A percentile compares a stretch with the other conserved stretches of the same genome.
Conservation (phyloP, 1,140 invertebrate genomes). For the Brachionus koreanus region DNA sequence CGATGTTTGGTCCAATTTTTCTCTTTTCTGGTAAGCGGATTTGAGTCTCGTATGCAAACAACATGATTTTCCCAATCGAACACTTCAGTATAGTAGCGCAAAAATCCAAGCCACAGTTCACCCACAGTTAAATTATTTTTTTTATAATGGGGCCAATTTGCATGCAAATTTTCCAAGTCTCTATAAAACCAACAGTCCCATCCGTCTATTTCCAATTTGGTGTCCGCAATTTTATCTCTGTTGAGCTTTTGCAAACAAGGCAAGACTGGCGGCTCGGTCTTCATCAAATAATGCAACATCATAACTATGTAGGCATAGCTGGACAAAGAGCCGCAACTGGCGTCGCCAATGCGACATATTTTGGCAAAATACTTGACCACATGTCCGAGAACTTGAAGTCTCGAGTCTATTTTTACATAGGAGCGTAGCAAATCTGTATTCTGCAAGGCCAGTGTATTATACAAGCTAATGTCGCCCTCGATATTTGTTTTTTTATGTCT, state of each 20-base stretch:
- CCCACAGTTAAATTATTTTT: slow-evolving; percentile 61
- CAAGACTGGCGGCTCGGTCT: slow-evolving; percentile 63
- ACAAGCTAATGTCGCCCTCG: slow-evolving; percentile 66
- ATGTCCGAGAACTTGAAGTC: slow-evolving; percentile 63
- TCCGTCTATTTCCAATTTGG: slow-evolving; percentile 57
- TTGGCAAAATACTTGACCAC: slow-evolving; percentile 65
- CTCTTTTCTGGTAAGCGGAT: slow-evolving; percentile 60
- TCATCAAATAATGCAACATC: slow-evolving; percentile 65
- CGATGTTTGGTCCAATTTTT: slow-evolving; percentile 64
- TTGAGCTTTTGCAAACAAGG: slow-evolving; percentile 62
- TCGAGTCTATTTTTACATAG: slow-evolving; percentile 62
- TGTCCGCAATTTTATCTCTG: slow-evolving; percentile 46
- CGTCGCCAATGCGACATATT: slow-evolving; percentile 65
- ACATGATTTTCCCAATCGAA: slow-evolving; percentile 63
- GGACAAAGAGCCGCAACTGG: slow-evolving; percentile 65
- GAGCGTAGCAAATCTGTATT: slow-evolving; percentile 63
- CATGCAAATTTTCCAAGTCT: slow-evolving; percentile 53
- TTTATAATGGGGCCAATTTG: slow-evolving; percentile 59
- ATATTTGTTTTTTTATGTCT: slow-evolving; percentile 56
- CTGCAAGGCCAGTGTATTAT: slow-evolving; percentile 63
- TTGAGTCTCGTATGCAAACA: slow-evolving; percentile 61
- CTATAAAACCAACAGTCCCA: slow-evolving; percentile 62
- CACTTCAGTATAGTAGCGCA: slow-evolving; percentile 63
- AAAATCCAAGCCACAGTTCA: slow-evolving; percentile 63
- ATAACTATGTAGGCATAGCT: slow-evolving; percentile 67